Percentiles rank a stretch among this genome's conserved stretches.
phyloP scores from a whole-genome alignment of 2,113 vertebrate genomes.

The Saccopteryx leptura region DNA sequence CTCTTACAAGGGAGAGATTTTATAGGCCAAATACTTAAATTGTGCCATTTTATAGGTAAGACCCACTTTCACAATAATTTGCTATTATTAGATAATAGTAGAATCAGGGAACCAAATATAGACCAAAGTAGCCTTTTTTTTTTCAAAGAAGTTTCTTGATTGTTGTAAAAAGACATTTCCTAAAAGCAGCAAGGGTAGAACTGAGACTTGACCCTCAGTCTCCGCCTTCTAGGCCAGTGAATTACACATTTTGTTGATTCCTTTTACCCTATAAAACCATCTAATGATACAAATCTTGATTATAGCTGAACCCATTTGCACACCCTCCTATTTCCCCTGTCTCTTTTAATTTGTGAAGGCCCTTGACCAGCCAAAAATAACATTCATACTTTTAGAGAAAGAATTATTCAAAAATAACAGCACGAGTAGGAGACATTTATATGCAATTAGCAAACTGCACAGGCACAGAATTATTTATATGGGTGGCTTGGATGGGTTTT shows the following conservation, averaged over 20 bases:
- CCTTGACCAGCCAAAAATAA: not conserved
- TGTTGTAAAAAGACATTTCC: not conserved
- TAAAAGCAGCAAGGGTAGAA: not conserved
- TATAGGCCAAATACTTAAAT: not conserved
- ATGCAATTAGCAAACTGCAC: conserved; percentile 14
- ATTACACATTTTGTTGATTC: not conserved
- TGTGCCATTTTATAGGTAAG: not conserved
- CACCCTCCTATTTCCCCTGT: not conserved
- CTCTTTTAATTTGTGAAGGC: not conserved
- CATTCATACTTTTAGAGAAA: not conserved
- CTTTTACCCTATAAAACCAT: not conserved
- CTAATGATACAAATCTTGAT: not conserved
- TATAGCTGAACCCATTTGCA: not conserved
- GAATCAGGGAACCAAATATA: not conserved
- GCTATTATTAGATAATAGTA: not conserved
- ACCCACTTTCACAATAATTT: not conserved
- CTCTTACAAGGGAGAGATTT: not conserved
- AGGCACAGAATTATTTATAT: conserved; percentile 35
- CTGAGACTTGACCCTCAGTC: not conserved
- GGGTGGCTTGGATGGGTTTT: conserved; percentile 1
- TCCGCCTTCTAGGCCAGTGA: not conserved
- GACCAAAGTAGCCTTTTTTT: not conserved
- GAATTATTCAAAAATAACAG: not conserved
- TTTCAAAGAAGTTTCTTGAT: not conserved
- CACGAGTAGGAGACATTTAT: conserved; percentile 22